Evolutionary conservation across 92 coral and sea anemone species (phyloP), one percentile per base, ranked within the genome.

Genomic region (Pocillopora grandis): DNA sequence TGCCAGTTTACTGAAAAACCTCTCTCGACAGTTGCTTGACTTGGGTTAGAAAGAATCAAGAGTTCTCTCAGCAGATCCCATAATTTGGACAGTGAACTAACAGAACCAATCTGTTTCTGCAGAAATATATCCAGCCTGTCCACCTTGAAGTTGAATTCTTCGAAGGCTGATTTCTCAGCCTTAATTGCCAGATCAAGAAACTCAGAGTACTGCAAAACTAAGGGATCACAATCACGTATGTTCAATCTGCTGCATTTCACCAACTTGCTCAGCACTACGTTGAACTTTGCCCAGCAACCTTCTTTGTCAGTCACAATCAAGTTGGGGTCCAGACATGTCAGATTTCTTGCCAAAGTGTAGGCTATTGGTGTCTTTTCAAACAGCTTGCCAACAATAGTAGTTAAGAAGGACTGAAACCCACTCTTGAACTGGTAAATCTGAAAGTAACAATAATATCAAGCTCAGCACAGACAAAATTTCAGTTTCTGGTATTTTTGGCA

Each of bases 21-120:
- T 49, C 85, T 76, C 65, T 82, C 90, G 23, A 90, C 86, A 12
- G 85, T 72, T 58, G 92, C 62, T 76, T 89, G 89, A 63, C 91
- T 89, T 78, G 84, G 89, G 21, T 27, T 27, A 27, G 86, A 84
- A 72, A 88, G 66, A 64, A 85, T 65, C 64, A 84, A 66, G 62
- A 84, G 37, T 58, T 66, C 81, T 66, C 84, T 90, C 80, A 81
- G 84, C 78, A 90, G 84, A 36, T 75, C 62, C 49, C 79, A 75
- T 13, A 57, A 57, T 69, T 69, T 77, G 48, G 83, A 76, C 49
- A 75, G 88, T 48, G 77, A 85, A 18, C 88, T 76, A 33, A 85
- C 88, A 55, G 55, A 65, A 27, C 88, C 83, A 66, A 85, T 56
- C 49, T 85, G 88, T 66, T 85, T 67, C 88, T 85, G 76, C 72